A percentile compares a stretch with the other conserved stretches of the same genome.
Evolutionary conservation across 2,888 invertebrate genomes (phyloP).

Genomic region (Tenodera sinensis): DNA sequence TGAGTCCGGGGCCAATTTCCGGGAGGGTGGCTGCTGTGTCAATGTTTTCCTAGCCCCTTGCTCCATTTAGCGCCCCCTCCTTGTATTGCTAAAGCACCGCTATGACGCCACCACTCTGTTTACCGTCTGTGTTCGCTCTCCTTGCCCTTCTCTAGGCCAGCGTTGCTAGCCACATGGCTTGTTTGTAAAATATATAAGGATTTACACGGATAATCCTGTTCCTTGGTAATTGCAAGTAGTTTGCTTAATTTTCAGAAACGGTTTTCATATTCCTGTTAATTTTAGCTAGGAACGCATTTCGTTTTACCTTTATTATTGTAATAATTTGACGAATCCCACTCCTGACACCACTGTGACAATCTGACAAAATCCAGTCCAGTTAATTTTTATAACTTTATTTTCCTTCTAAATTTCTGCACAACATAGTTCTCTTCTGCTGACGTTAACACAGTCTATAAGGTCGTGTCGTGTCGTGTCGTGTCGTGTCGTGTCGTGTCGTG

Average conservation of each 20-base stretch:
- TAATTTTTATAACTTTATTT: too few relatives aligned
- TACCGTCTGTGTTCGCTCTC: not conserved
- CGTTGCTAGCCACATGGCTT: not conserved
- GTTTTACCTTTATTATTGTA: too few relatives aligned
- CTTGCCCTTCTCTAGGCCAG: not conserved
- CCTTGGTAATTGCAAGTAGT: not conserved
- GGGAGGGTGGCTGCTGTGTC: constrained; percentile 1
- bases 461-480: too few relatives aligned
- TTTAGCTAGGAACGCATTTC: too few relatives aligned
- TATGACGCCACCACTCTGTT: not conserved
- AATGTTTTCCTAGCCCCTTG: constrained; percentile 19
- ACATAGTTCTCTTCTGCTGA: too few relatives aligned
- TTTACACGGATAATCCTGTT: not conserved
- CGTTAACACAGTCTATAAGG: too few relatives aligned
- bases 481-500: too few relatives aligned
- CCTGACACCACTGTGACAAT: too few relatives aligned
- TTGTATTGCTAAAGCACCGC: not conserved
- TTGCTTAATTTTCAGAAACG: not conserved
- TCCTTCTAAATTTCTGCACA: too few relatives aligned
- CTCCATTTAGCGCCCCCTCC: constrained; percentile 11
- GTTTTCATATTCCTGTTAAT: too few relatives aligned
- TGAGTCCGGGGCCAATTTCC: constrained; percentile 10
- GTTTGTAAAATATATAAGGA: not conserved
- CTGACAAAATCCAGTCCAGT: too few relatives aligned
- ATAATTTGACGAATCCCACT: too few relatives aligned